Base-by-base conservation (phyloP, 2,113 vertebrate species). In the Dipodomys ordii region DNA sequence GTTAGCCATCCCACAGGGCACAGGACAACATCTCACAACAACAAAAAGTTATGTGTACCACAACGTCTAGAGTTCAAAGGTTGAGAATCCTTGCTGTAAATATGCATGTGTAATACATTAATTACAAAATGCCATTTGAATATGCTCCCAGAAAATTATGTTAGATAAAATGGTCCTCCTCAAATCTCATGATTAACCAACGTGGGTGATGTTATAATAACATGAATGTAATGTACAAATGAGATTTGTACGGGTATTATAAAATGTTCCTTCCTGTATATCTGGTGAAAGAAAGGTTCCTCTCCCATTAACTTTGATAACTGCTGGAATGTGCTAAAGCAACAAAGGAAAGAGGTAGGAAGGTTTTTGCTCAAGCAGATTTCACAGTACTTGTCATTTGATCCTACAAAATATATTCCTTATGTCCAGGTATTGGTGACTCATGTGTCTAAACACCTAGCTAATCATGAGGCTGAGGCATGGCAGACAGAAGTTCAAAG, bases 201-300 rank as follows among this genome's bases (percentile, higher is more conserved):
- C 28, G 2, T 35, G 53, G 4, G 15, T 88, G 39, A 23, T 72
- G 39, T 78, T 53, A 3, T 27, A 72, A 72, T 10, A 93, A 23
- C 57, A 65, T 10, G 39, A 2, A 49, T 10, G 9, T 35, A 62
- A 71, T 25, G 11, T 35, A 62, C 53, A 91, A 88, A 69, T 35
- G 30, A 71, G 67, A 80, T 16, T 90, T 77, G 80, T 23, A 27
- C n/a, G 73, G 28, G 93, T 92, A 93, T 90, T 67, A 67, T 71
- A 72, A 92, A 71, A 30, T 30, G 4, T 72, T 76, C 88, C 39
- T 72, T 90, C 28, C 6, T 15, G 35, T 25, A 62, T 8, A 46
- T 74, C 62, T 85, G 85, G n/a, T 27, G 11, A 25, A 91, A 16
- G 15, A 78, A 35, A 62, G 27, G 35, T 46, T 81, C 76, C 39